phyloP scores from a whole-genome alignment of 2,797 vertebrate species.

The Amblyraja radiata region DNA sequence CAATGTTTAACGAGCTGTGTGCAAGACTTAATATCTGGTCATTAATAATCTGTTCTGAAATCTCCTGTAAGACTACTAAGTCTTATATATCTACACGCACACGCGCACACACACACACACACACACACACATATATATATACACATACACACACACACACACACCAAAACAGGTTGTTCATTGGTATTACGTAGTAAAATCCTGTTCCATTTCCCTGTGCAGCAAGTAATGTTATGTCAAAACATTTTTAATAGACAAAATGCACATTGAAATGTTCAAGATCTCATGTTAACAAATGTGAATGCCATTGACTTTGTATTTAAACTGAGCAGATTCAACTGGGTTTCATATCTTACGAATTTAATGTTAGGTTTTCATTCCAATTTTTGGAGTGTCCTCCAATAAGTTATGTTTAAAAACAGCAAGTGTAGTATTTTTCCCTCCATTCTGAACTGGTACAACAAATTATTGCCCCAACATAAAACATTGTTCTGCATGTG shows the following conservation, averaged over 20 bases:
- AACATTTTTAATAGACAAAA: neutral
- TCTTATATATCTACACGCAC: no score
- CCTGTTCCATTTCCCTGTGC: no score
- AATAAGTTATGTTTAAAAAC: conserved; percentile 1
- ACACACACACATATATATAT: no score
- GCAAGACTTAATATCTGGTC: neutral
- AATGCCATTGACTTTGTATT: neutral
- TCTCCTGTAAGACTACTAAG: neutral
- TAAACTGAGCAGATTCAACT: neutral
- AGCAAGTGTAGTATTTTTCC: neutral
- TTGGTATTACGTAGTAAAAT: neutral
- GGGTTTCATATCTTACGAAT: neutral
- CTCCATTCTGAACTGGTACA: conserved; percentile 3
- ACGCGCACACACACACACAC: no score
- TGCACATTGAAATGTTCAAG: neutral
- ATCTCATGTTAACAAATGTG: neutral
- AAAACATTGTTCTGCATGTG: neutral
- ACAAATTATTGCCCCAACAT: neutral
- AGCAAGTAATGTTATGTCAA: neutral
- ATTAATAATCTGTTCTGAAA: neutral
- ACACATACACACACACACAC: no score
- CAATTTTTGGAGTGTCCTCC: neutral
- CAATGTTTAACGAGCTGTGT: neutral
- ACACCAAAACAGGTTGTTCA: no score
- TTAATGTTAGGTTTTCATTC: neutral